Base-by-base conservation (phyloP, 2,113 vertebrate species). In the Aegypius monachus region DNA sequence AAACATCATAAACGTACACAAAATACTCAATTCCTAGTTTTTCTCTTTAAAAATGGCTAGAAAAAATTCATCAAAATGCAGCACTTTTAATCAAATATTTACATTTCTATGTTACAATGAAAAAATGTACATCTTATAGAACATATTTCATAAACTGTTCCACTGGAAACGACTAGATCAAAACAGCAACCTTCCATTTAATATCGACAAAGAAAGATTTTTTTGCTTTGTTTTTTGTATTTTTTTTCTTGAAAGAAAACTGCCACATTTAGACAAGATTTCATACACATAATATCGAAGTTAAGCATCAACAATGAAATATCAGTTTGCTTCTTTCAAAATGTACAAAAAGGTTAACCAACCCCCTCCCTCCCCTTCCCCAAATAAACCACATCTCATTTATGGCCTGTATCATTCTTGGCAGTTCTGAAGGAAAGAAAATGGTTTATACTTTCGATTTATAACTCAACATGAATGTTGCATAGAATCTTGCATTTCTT, bases 61-160 rank as follows among this genome's bases (percentile, higher is more conserved):
- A 99, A 99, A 99, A 99, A 98, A 98, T 97, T 98, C 98, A 98
- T 99, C 98, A 99, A 99, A 99, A 99, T 98, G 98, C 98, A 99
- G 98, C 98, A 98, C 98, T 99, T 97, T 98, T 99, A 98, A 98
- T 99, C 97, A 98, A 98, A 98, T 99, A 99, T 99, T 99, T 99
- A 99, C 99, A 99, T 97, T 98, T 98, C 97, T 98, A 99, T 99
- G 99, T 99, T 99, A 99, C 99, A 99, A 97, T 97, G 98, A 98
- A 97, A 98, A 99, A 99, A 99, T 98, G 98, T 99, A 99, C 99
- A 99, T 98, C 98, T 98, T 98, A 98, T 98, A 98, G 98, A 98
- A 98, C 98, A 98, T 98, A 98, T 98, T 98, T 98, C 97, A 98
- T 98, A 97, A 98, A 98, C 96, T 94, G 97, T 97, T 98, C 97